phyloP scores from a whole-genome alignment of 1,140 invertebrate genomes.

The Leguminivora glycinivorella region DNA sequence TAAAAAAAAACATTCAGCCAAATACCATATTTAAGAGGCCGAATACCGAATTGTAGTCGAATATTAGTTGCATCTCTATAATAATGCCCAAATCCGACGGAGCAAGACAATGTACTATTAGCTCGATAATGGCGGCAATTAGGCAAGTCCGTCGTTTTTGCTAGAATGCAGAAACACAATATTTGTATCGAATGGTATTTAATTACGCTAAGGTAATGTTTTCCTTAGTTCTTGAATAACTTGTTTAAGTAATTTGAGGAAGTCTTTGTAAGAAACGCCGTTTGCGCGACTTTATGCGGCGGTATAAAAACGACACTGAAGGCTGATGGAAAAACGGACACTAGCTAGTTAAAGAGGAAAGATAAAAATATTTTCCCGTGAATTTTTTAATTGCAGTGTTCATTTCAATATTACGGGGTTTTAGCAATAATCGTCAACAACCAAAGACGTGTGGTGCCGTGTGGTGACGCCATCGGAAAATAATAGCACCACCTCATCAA shows the following conservation, averaged over 20 bases:
- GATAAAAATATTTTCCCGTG: too few species aligned
- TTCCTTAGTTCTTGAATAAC: conserved; percentile 15
- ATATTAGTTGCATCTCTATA: too few species aligned
- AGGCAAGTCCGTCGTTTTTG: conserved; percentile 2
- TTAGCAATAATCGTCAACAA: too few species aligned
- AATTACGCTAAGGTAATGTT: conserved; percentile 21
- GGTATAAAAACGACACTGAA: not conserved
- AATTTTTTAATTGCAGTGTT: too few species aligned
- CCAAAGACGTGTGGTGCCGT: too few species aligned
- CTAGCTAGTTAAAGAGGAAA: too few species aligned
- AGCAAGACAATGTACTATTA: not conserved
- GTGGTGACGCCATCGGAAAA: too few species aligned
- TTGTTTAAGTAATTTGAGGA: conserved; percentile 1
- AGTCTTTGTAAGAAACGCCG: not conserved
- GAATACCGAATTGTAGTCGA: too few species aligned
- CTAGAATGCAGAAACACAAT: conserved; percentile 2
- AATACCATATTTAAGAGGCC: too few species aligned
- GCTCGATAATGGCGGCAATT: not conserved
- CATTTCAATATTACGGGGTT: too few species aligned
- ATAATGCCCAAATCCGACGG: conserved; percentile 21
- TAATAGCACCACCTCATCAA: too few species aligned
- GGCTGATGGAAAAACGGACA: not conserved
- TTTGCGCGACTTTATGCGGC: not conserved
- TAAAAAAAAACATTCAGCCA: too few species aligned
- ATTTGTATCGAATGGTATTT: conserved; percentile 21